These are phyloP conservation scores for Pseudochirops cupreus DNA, from an alignment of 2,797 vertebrate species.

Conservation along the genomic window DNA sequence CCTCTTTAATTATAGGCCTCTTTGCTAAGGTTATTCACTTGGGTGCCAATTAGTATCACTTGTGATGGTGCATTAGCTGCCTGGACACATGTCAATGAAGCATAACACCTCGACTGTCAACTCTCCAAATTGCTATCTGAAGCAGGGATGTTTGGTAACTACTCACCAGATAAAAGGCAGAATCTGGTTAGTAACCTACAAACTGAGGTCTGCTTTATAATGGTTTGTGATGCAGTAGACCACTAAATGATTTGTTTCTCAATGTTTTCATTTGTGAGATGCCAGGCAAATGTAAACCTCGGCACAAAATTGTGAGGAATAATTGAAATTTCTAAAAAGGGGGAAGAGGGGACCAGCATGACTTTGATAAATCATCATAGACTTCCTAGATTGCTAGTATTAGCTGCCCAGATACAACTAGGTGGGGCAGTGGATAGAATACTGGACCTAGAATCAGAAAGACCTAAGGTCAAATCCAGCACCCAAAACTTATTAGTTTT, in stretches of 20 bases:
- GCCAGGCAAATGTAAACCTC: conserved; percentile 8
- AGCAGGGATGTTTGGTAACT: conserved; percentile 18
- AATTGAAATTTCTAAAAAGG: conserved; percentile 29
- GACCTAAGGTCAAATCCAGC: neutral
- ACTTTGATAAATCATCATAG: conserved; percentile 45
- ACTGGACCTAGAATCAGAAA: neutral
- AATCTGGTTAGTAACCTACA: conserved; percentile 21
- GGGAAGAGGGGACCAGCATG: conserved; percentile 48
- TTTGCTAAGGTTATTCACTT: conserved; percentile 53
- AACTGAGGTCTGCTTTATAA: neutral
- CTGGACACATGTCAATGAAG: conserved; percentile 12
- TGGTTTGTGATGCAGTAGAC: conserved; percentile 30
- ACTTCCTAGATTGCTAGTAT: neutral
- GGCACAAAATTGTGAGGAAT: neutral
- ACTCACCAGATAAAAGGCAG: conserved; percentile 9
- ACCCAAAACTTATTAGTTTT: neutral
- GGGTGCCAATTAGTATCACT: conserved; percentile 59
- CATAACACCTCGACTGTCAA: conserved; percentile 29
- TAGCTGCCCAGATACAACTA: neutral
- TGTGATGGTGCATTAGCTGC: conserved; percentile 6
- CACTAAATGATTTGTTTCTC: conserved; percentile 26
- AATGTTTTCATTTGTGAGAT: conserved; percentile 33
- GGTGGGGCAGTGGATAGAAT: neutral
- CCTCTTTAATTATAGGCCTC: conserved; percentile 52
- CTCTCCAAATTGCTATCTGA: conserved; percentile 42